Conservation (phyloP, 2,888 invertebrate genomes). For the Leptopterna dolabrata region DNA sequence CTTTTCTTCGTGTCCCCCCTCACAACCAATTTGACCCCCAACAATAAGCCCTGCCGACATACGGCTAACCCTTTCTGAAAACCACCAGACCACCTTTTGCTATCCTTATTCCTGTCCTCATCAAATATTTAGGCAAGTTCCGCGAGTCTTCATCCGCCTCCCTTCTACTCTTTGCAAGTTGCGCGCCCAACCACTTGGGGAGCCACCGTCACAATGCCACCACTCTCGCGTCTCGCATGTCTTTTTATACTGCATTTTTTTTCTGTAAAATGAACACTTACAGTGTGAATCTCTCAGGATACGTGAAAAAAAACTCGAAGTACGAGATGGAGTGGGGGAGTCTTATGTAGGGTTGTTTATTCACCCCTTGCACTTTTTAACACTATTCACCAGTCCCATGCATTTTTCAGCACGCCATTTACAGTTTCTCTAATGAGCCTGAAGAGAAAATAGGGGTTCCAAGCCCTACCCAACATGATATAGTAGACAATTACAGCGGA, state of each 20-base stretch:
- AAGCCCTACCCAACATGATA: background rate
- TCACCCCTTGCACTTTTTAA: slow-evolving; percentile 31
- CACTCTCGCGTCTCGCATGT: slow-evolving; percentile 1
- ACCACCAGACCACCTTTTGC: background rate
- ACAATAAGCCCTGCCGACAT: slow-evolving; percentile 6
- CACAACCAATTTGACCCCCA: slow-evolving; percentile 34
- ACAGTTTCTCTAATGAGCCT: background rate
- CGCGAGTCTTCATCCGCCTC: background rate
- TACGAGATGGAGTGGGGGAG: background rate
- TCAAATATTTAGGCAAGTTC: slow-evolving; percentile 4
- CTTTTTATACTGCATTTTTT: background rate
- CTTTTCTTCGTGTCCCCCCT: slow-evolving; percentile 20
- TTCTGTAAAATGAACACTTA: slow-evolving; percentile 24
- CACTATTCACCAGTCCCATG: background rate
- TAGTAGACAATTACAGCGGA: background rate
- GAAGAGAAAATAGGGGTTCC: background rate
- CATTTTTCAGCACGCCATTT: slow-evolving; percentile 18
- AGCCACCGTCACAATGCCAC: slow-evolving; percentile 10
- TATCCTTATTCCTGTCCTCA: slow-evolving; percentile 12
- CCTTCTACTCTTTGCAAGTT: background rate
- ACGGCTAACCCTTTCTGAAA: background rate
- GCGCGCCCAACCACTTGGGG: slow-evolving; percentile 11
- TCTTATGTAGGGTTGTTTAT: background rate
- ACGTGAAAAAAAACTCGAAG: background rate
- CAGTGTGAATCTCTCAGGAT: slow-evolving; percentile 14